Conservation (phyloP, 2,113 vertebrate genomes). For the Uria aalge region DNA sequence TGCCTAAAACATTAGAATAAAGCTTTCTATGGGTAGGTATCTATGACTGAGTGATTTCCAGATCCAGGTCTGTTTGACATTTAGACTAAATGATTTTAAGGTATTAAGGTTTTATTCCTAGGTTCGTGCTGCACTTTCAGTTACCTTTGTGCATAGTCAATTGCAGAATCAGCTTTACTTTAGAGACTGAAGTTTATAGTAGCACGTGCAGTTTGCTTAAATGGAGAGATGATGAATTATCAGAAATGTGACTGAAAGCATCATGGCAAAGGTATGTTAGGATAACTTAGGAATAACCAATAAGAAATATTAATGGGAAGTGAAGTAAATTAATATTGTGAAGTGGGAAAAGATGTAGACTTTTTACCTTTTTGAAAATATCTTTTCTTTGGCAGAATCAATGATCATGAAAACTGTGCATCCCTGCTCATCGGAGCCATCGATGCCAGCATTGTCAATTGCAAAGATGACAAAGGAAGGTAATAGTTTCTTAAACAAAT, state of each 20-base stretch:
- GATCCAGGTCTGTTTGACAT: background rate
- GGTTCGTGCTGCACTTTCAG: background rate
- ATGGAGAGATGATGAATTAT: background rate
- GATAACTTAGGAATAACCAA: background rate
- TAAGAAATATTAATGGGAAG: background rate
- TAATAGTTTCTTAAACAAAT: conserved; percentile 42
- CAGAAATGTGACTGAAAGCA: background rate
- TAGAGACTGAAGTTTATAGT: background rate
- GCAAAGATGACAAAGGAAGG: conserved; percentile 91
- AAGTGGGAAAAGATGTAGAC: background rate
- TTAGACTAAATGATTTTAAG: background rate
- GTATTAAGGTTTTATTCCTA: background rate
- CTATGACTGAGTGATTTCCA: background rate
- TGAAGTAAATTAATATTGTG: background rate
- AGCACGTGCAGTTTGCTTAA: background rate
- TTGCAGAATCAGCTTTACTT: background rate
- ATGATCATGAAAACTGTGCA: conserved; percentile 91
- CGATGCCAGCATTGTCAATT: conserved; percentile 86
- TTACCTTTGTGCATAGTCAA: background rate
- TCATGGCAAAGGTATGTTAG: background rate
- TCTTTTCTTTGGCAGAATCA: conserved; percentile 78
- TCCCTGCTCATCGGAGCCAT: conserved; percentile 89
- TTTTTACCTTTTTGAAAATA: background rate
- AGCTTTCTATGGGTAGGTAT: background rate
- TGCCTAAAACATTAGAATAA: background rate